Evolutionary conservation across 2,888 invertebrate genomes (phyloP).

Genomic region (Dasypolia templi): DNA sequence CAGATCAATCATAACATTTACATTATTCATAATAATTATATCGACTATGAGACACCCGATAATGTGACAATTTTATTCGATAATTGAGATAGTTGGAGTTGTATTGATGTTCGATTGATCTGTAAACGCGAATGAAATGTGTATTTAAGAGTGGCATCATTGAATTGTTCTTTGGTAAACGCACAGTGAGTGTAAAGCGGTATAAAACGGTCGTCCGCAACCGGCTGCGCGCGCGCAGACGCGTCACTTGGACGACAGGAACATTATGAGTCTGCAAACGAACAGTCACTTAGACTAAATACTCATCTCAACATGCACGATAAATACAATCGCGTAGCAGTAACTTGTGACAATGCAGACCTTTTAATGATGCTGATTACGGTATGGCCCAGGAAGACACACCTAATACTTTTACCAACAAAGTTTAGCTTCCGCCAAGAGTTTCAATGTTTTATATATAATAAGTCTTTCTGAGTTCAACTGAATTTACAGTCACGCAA

Average conservation of each 20-base stretch:
- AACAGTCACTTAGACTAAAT: constrained; percentile 2
- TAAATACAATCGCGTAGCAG: background rate
- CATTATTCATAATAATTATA: background rate
- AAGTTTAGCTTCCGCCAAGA: background rate
- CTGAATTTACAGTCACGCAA: background rate
- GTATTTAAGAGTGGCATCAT: constrained; percentile 36
- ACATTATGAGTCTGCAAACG: constrained; percentile 94
- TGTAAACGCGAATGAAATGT: constrained; percentile 4
- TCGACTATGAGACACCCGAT: background rate
- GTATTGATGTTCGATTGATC: constrained; percentile 23
- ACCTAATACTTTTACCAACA: background rate
- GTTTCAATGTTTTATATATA: too few species aligned
- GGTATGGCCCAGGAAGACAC: too few species aligned
- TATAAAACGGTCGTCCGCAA: constrained; percentile 23
- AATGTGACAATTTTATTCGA: constrained; percentile 14
- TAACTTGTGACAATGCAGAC: background rate
- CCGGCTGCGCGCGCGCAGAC: constrained; percentile 18
- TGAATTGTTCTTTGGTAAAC: constrained; percentile 69
- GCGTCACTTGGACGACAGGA: constrained; percentile 93
- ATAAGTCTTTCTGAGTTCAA: background rate
- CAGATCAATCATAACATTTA: constrained; percentile 34
- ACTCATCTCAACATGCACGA: background rate
- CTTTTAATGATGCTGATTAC: background rate
- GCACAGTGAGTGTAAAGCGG: constrained; percentile 55
- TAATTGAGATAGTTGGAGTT: constrained; percentile 13